Conservation (phyloP, 1,140 invertebrate genomes). For the Dendrolimus punctatus region DNA sequence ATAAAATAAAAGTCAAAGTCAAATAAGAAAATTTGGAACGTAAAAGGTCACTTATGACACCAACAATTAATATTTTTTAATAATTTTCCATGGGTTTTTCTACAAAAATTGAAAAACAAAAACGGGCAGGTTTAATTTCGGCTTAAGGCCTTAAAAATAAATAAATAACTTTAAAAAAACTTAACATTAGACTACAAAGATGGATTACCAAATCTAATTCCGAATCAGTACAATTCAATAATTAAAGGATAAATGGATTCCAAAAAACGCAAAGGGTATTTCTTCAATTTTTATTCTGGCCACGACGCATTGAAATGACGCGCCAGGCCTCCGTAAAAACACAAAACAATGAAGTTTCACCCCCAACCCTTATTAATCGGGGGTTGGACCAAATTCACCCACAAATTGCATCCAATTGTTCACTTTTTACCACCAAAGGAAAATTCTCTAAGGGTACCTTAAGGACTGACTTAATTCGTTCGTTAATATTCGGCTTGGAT, state of each 20-base stretch:
- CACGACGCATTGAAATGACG: conserved; percentile 33
- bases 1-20: too few species aligned
- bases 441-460: conserved; percentile 40
- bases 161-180: too few species aligned
- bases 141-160: too few species aligned
- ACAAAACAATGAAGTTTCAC: conserved; percentile 48
- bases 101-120: too few species aligned
- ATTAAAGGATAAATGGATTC: not conserved
- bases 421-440: conserved; percentile 60
- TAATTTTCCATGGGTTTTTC: too few species aligned
- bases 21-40: too few species aligned
- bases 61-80: too few species aligned
- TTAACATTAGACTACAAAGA: not conserved
- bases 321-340: conserved; percentile 35
- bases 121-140: too few species aligned
- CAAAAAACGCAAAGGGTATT: conserved; percentile 17
- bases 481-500: too few species aligned
- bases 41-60: too few species aligned
- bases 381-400: conserved; percentile 58
- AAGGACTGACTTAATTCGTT: too few species aligned
- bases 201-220: conserved; percentile 1
- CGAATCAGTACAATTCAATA: not conserved
- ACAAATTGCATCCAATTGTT: conserved; percentile 71
- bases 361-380: conserved; percentile 58
- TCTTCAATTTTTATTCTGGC: conserved; percentile 24